Base-by-base conservation (phyloP, 2,888 invertebrate species). In the Bugula neritina region DNA sequence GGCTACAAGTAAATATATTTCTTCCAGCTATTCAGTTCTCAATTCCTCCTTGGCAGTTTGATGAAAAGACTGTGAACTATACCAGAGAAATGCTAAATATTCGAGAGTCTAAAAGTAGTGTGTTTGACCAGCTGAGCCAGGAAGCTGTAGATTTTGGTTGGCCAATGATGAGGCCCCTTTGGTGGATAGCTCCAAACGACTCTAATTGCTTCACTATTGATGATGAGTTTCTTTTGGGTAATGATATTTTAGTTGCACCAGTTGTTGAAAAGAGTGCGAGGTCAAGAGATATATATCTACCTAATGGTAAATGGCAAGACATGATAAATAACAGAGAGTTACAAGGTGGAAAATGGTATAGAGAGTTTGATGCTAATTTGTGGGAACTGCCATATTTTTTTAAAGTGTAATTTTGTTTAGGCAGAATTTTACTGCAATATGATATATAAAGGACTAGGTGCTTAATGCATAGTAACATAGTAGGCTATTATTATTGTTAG, bases 1-100 rank as follows among this genome's bases (percentile, higher is more conserved):
- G 96, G 96, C 84, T 91, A 58, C 90, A 92, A 80, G 86, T 95
- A 78, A 91, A 92, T 1, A 91, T 92, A 0, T 95, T 98, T 82
- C 84, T 97, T 77, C 95, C 97, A 0, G 91, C 94, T 0, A 90
- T 96, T 84, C 91, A 94, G 80, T 94, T 93, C 78, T 93, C 92
- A 0, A 76, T 80, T 0, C 77, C 77, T 0, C 82, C 86, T 88
- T 0, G 94, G 78, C 71, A 72, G 0, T 80, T 77, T 73, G 75
- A 78, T 25, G 77, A 77, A 1, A 76, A 76, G 17, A 73, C 77
- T 0, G 71, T 77, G 1, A 71, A 75, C 0, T 77, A 80, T 2
- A 72, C 79, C 0, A 74, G 73, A n/a, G 74, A 75, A 13, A 79
- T 76, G 69, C 73, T 78, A 13, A n/a, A 77, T 2, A 73, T 82